Evolutionary conservation across 2,888 invertebrate species (phyloP).

Genomic region (Colostygia pectinataria): DNA sequence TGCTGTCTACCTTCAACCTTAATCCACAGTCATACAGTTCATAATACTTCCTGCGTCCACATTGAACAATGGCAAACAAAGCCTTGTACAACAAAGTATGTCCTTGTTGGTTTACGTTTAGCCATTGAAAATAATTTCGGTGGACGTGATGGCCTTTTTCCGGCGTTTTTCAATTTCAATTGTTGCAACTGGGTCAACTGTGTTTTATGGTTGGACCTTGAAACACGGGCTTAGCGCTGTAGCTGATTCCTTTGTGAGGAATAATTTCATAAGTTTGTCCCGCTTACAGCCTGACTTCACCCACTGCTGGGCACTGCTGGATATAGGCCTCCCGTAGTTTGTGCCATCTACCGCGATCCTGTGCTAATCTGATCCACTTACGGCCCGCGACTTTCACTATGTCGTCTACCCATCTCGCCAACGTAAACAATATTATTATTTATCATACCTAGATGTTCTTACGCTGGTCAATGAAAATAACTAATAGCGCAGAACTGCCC

Average conservation of each 20-base stretch:
- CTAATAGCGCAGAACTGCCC: too few species aligned
- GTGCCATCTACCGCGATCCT: too few species aligned
- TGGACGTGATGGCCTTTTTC: conserved; percentile 18
- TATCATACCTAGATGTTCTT: too few species aligned
- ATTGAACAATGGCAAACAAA: conserved; percentile 26
- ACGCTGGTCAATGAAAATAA: too few species aligned
- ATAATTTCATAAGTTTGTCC: background rate
- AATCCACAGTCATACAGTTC: conserved; percentile 16
- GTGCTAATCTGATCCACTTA: too few species aligned
- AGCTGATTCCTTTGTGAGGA: conserved; percentile 10
- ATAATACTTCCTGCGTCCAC: conserved; percentile 2
- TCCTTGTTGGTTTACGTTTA: conserved; percentile 28
- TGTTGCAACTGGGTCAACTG: conserved; percentile 17
- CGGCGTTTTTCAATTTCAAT: conserved; percentile 19
- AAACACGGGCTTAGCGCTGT: background rate
- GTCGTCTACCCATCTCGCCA: too few species aligned
- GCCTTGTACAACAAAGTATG: conserved; percentile 26
- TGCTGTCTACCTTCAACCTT: conserved; percentile 14
- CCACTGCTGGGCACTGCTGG: too few species aligned
- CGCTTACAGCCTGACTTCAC: too few species aligned
- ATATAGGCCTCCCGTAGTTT: too few species aligned
- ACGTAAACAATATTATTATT: too few species aligned
- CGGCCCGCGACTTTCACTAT: too few species aligned
- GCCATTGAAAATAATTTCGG: conserved; percentile 20
- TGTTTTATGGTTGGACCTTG: conserved; percentile 13